Conservation (phyloP, 2,113 vertebrate genomes). For the Toxostoma redivivum region DNA sequence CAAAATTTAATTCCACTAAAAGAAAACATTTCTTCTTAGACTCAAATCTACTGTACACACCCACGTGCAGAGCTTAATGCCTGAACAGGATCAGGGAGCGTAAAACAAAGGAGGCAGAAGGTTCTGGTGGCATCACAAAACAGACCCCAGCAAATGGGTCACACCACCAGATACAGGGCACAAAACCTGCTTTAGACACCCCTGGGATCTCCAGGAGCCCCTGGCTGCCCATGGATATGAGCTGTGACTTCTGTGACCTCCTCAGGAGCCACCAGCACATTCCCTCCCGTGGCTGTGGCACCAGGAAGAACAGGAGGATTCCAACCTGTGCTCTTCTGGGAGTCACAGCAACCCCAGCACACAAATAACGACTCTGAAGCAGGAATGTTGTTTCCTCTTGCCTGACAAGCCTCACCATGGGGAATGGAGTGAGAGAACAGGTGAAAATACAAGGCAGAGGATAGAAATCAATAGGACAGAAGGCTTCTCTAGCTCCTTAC, state of each 20-base stretch:
- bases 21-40: conserved; percentile 22
- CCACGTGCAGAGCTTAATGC: conserved; percentile 12
- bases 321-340: neutral
- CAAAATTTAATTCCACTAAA: conserved; percentile 38
- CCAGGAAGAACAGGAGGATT: neutral
- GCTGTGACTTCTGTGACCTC: neutral
- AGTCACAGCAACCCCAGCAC: neutral
- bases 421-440: neutral
- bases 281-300: neutral
- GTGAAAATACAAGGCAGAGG: neutral
- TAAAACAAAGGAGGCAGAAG: neutral
- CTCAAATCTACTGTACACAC: neutral
- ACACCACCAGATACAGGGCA: neutral
- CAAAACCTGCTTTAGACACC: neutral
- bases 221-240: neutral
- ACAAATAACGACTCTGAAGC: neutral
- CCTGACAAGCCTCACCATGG: neutral
- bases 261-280: neutral
- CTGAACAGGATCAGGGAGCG: neutral
- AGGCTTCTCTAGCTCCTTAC: neutral
- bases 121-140: neutral
- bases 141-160: neutral
- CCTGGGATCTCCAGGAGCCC: neutral
- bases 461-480: neutral
- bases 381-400: neutral